Percentiles rank a stretch among this genome's conserved stretches.
These are phyloP conservation scores for Jacana jacana DNA, from an alignment of 2,113 vertebrate species.

Conservation along the genomic window DNA sequence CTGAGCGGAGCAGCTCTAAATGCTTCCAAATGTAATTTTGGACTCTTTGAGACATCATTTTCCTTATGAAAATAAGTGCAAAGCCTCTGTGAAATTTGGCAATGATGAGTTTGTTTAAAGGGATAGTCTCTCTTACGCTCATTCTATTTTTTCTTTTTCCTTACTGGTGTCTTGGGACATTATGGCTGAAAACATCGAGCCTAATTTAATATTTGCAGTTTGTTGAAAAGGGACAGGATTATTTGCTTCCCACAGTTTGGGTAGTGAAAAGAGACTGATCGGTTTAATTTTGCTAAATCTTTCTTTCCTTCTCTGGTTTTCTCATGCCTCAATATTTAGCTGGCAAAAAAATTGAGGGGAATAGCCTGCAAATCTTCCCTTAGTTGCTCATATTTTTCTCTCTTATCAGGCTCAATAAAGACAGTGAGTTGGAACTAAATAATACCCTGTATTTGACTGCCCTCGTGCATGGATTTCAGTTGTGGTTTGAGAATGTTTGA, in stretches of 20 bases:
- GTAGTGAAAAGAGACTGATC: not conserved
- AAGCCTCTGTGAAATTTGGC: not conserved
- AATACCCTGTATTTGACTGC: not conserved
- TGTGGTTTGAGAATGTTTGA: not conserved
- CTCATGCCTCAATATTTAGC: not conserved
- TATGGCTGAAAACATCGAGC: not conserved
- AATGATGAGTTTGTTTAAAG: not conserved
- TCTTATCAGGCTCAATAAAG: not conserved
- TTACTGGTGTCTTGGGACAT: not conserved
- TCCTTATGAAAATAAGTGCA: not conserved
- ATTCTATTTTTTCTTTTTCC: not conserved
- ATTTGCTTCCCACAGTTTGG: not conserved
- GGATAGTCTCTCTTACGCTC: not conserved
- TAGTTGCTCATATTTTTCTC: not conserved
- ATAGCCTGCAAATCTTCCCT: slow-evolving; percentile 6
- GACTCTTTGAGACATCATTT: not conserved
- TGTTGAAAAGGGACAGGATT: not conserved
- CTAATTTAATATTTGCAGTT: not conserved
- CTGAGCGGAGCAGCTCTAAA: not conserved
- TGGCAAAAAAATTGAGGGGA: not conserved
- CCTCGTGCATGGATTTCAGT: not conserved
- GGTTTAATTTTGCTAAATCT: not conserved
- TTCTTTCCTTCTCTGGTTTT: slow-evolving; percentile 21
- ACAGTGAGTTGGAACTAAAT: not conserved
- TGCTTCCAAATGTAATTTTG: slow-evolving; percentile 1